Base-by-base conservation (phyloP, 1,140 invertebrate genomes). In the Eupeodes corollae region DNA sequence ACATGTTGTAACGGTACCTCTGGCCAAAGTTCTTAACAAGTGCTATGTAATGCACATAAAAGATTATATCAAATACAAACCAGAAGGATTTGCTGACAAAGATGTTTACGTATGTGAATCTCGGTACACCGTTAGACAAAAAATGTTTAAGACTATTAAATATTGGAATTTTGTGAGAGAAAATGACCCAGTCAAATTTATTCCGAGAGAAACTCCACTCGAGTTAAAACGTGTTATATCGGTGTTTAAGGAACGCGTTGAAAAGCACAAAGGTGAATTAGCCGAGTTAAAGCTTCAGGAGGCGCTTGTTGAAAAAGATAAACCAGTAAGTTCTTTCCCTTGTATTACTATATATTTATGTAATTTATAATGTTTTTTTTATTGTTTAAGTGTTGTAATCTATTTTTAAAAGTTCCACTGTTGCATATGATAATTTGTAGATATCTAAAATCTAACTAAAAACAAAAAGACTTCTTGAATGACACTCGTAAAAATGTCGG, bases 61-160 rank as follows among this genome's bases (percentile, higher is more conserved):
- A 58, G 93, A 98, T 61, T 99, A 96, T 70, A 91, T 97, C 59
- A 87, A 90, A 57, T 81, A 81, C 61, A 79, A 79, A 52, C 91
- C 93, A 1, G 85, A 91, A 73, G 84, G 78, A 13, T 89, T 92
- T 63, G 75, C 81, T 1, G 91, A 95, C 48, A 92, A 93, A 63
- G 94, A 99, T 71, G 86, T 98, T 1, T 99, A 89, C 63, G 92
- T 98, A 0, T 98, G 95, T 67, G 95, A 99, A 71, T 94, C 90
- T 13, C 77, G 93, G 11, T 98, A 99, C 68, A 89, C 83, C 50
- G 82, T 85, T 1, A 84, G 82, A 58, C 78, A 79, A 16, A 78
- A 91, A 52, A 79, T 82, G 51, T 97, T 98, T 66, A 95, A 95
- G 69, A 97, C 97, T 70, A 91, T 96, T 40, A 97, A 97, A 72